Base-by-base conservation (phyloP, 37 sponge, comb jelly and placozoan genomes). In the Amphimedon queenslandica region DNA sequence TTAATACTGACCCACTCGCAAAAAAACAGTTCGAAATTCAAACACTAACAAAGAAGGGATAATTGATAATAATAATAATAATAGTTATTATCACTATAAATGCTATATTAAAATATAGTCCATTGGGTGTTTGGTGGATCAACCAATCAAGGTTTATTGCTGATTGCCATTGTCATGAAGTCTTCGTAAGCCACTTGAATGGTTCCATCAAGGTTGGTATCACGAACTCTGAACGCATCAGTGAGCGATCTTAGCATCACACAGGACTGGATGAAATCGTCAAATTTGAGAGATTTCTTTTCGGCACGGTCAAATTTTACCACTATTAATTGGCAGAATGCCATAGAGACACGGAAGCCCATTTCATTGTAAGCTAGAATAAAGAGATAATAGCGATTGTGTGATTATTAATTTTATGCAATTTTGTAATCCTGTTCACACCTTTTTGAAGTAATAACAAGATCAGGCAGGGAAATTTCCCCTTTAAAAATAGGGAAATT, bases 201-300 rank as follows among this genome's bases (percentile, higher is more conserved):
- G 82, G 69, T 37, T 0, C 93, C 93, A 58, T 77, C 74, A 1
- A 42, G 58, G 71, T 88, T 84, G 36, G 82, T 84, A 37, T 92
- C 93, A 10, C 93, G 85, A 1, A 67, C 63, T 31, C 58, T 66
- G 78, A 92, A 92, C 20, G 82, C 74, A 21, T 92, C 93, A 5
- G 93, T 92, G 23, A 92, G 82, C 11, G 64, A 58, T 42, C 83
- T 51, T 38, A 92, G 67, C 85, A 88, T 82, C 43, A 92, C 89
- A 64, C 93, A 92, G 61, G 55, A 69, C 77, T 92, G 93, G 41
- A 92, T 92, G 64, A 92, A 92, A 69, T 88, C 90, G 53, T 92
- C 93, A 42, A 92, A 77, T 58, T 84, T 88, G 58, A 92, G 67
- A 33, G 65, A 21, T 21, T 42, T 38, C 42, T 58, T 74, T 42